phyloP scores from a whole-genome alignment of 1,140 invertebrate species.

The Steinernema khuongi region DNA sequence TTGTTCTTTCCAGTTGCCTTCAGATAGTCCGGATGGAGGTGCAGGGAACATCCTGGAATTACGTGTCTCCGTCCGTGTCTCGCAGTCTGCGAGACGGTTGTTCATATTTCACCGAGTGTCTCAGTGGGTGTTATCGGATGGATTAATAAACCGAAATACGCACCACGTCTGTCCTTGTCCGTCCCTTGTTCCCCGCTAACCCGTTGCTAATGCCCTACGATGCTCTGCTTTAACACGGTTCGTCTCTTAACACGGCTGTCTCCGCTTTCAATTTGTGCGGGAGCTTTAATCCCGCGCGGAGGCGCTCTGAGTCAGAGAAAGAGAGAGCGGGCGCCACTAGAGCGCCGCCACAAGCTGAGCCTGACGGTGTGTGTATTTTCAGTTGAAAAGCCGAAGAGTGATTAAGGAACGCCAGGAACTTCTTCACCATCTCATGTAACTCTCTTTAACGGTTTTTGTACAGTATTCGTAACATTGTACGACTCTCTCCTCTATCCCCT shows the following conservation, averaged over 20 bases:
- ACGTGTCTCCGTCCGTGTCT: constrained; percentile 9
- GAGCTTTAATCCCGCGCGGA: not conserved
- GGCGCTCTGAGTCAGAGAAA: not conserved
- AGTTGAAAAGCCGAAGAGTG: not conserved
- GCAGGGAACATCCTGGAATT: not conserved
- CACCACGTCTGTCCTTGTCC: not conserved
- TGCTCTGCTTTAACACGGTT: too few species aligned
- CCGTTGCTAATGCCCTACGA: not conserved
- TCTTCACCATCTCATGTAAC: not conserved
- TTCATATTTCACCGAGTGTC: not conserved
- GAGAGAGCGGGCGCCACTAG: too few species aligned
- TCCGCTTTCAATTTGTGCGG: constrained; percentile 9
- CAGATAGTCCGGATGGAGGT: not conserved
- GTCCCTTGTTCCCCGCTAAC: not conserved
- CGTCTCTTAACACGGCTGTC: not conserved
- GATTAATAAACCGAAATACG: not conserved
- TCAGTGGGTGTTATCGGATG: not conserved
- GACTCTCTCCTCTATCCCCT: not conserved
- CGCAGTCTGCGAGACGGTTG: not conserved
- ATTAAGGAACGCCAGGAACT: not conserved
- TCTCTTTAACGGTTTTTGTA: constrained; percentile 11
- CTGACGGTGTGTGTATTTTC: too few species aligned
- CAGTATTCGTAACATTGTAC: not conserved
- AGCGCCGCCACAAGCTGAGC: too few species aligned
- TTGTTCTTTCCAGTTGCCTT: constrained; percentile 3